Evolutionary conservation across 1,140 invertebrate species (phyloP).

Genomic region (Aphidius gifuensis): DNA sequence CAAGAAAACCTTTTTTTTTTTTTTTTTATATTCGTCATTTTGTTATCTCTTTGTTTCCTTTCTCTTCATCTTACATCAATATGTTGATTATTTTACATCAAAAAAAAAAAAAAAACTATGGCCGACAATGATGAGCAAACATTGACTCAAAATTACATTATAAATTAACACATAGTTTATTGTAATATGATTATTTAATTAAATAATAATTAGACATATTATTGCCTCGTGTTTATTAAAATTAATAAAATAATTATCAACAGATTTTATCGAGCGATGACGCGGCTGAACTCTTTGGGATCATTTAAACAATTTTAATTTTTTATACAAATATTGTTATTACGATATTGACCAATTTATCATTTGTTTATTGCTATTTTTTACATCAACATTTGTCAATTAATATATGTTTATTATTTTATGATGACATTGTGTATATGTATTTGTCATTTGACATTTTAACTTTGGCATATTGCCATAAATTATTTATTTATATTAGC

Average conservation of each 20-base stretch:
- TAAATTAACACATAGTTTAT: neutral
- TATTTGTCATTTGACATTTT: neutral
- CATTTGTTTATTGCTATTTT: too few relatives aligned
- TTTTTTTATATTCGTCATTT: too few relatives aligned
- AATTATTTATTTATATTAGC: neutral
- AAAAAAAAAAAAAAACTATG: neutral
- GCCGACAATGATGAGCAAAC: neutral
- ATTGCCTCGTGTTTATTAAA: conserved; percentile 14
- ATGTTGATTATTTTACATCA: too few relatives aligned
- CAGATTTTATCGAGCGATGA: too few relatives aligned
- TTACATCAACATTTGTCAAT: neutral
- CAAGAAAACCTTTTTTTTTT: too few relatives aligned
- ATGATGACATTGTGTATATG: too few relatives aligned
- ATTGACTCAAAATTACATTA: neutral
- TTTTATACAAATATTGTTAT: too few relatives aligned
- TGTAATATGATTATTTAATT: neutral
- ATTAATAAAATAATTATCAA: neutral
- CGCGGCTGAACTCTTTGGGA: too few relatives aligned
- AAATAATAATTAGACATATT: conserved; percentile 10
- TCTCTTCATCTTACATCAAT: too few relatives aligned
- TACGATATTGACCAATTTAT: too few relatives aligned
- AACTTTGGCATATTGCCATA: neutral
- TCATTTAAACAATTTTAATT: too few relatives aligned
- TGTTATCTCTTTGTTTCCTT: too few relatives aligned
- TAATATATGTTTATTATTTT: neutral